These are phyloP conservation scores for Datnioides undecimradiatus DNA, from an alignment of 2,113 vertebrate species.

Conservation along the genomic window DNA sequence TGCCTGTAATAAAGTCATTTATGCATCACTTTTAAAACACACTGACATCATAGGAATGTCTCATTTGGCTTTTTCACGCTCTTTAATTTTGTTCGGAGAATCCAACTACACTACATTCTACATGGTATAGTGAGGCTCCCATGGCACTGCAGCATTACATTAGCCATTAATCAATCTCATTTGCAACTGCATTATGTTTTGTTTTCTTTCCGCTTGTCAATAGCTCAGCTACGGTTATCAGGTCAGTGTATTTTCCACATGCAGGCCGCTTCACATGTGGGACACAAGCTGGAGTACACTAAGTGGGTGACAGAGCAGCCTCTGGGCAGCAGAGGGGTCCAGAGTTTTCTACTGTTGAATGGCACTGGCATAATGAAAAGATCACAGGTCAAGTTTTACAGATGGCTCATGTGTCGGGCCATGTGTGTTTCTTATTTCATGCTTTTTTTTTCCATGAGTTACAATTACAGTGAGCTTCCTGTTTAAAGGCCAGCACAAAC, in stretches of 20 bases:
- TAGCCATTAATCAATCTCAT: conserved; percentile 58
- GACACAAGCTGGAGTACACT: conserved; percentile 16
- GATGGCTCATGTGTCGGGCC: not conserved
- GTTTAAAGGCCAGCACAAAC: not conserved
- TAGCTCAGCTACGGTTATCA: conserved; percentile 48
- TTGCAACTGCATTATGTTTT: conserved; percentile 1
- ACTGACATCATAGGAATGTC: not conserved
- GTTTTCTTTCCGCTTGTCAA: conserved; percentile 65
- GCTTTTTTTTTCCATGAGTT: not conserved
- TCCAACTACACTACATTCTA: conserved; percentile 1
- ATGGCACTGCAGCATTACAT: conserved; percentile 15
- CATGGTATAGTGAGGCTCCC: conserved; percentile 1
- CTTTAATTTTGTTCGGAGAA: not conserved
- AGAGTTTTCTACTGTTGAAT: not conserved
- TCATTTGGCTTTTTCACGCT: not conserved
- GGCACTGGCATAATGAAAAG: conserved; percentile 12
- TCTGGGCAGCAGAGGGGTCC: conserved; percentile 33
- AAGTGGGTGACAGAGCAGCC: conserved; percentile 41
- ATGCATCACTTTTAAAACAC: not conserved
- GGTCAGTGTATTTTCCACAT: conserved; percentile 69
- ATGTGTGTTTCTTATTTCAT: not conserved
- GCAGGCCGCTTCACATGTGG: conserved; percentile 53
- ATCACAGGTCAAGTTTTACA: conserved; percentile 13
- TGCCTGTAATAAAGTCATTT: not conserved
- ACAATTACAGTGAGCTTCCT: not conserved